Conservation (phyloP, 2,113 vertebrate species). For the Grammomys surdaster region DNA sequence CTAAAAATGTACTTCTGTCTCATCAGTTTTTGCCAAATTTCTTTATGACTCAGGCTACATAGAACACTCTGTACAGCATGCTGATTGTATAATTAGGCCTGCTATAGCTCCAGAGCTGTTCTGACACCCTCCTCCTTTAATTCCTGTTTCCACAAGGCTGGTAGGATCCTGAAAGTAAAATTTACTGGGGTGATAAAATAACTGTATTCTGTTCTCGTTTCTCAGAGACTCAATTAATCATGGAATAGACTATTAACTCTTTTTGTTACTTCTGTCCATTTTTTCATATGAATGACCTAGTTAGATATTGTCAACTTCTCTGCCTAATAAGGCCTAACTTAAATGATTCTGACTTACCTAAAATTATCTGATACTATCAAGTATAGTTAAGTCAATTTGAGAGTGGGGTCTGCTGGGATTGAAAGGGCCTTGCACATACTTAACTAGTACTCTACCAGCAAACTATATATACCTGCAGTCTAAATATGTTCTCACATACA, state of each 20-base stretch:
- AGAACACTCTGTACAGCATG: slow-evolving; percentile 72
- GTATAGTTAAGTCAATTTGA: background rate
- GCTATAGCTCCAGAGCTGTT: slow-evolving; percentile 67
- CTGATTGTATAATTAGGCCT: slow-evolving; percentile 77
- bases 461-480: background rate
- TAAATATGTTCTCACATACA: background rate
- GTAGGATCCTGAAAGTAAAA: slow-evolving; percentile 66
- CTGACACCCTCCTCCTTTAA: slow-evolving; percentile 54
- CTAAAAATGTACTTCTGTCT: slow-evolving; percentile 75
- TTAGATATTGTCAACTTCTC: slow-evolving; percentile 42
- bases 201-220: slow-evolving; percentile 32
- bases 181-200: slow-evolving; percentile 50
- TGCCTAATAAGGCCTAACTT: slow-evolving; percentile 41
- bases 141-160: slow-evolving; percentile 55
- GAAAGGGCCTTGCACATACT: background rate
- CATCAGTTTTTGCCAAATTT: slow-evolving; percentile 80
- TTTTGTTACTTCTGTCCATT: slow-evolving; percentile 28
- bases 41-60: slow-evolving; percentile 77
- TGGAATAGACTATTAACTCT: slow-evolving; percentile 32
- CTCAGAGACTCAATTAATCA: slow-evolving; percentile 24
- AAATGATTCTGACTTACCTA: slow-evolving; percentile 55
- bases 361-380: slow-evolving; percentile 45
- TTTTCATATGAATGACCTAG: slow-evolving; percentile 38
- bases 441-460: background rate
- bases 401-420: background rate